Conservation (phyloP, 2,797 vertebrate species). For the Threskiornis aethiopicus region DNA sequence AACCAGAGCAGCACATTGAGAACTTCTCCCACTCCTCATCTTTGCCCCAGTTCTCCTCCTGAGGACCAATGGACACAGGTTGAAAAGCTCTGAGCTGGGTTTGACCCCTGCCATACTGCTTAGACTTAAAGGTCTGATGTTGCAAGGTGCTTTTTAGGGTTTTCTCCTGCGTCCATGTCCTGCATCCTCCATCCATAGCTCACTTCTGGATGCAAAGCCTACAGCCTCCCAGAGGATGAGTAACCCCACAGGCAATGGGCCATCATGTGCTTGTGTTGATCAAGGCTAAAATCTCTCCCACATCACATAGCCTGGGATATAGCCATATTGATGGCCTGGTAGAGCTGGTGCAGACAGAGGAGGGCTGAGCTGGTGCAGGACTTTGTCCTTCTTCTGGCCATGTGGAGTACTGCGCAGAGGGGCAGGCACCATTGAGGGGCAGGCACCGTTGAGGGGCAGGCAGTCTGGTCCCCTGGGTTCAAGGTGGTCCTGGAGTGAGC, state of each 20-base stretch:
- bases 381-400: background rate
- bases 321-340: accelerated
- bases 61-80: accelerated
- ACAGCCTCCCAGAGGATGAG: background rate
- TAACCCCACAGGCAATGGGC: background rate
- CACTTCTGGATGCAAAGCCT: background rate
- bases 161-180: accelerated
- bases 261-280: background rate
- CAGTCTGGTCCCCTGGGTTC: background rate
- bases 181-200: background rate
- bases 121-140: background rate
- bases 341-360: background rate
- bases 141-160: accelerated
- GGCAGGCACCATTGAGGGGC: background rate
- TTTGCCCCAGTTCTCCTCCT: background rate
- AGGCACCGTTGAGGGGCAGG: background rate
- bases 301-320: accelerated
- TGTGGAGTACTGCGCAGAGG: background rate
- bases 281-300: background rate
- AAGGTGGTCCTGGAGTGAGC: background rate
- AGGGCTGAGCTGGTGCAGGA: background rate
- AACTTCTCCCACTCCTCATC: background rate
- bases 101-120: background rate
- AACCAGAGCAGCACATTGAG: background rate
- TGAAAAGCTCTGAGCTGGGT: background rate